Percentiles rank a stretch among this genome's conserved stretches.
Conservation (phyloP, 2,888 invertebrate species). For the Nemotelus nigrinus region DNA sequence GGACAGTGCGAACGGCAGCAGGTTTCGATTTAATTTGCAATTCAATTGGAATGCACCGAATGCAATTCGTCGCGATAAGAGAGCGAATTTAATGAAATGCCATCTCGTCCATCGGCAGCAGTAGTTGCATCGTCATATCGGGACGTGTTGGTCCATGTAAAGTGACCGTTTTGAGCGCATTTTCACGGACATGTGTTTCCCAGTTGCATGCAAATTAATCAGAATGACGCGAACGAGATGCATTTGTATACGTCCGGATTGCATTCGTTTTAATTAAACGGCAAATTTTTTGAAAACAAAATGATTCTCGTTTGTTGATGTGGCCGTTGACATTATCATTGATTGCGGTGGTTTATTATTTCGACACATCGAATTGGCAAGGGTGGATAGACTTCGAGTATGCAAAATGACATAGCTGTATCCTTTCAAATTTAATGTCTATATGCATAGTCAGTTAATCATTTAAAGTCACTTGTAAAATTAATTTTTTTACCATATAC, state of each 20-base stretch:
- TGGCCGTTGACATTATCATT: conserved; percentile 23
- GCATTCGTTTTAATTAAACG: conserved; percentile 46
- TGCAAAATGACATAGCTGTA: too few species aligned
- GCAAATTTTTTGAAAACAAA: conserved; percentile 27
- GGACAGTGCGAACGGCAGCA: conserved; percentile 11
- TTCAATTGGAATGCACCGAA: conserved; percentile 50
- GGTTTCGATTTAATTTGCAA: conserved; percentile 49
- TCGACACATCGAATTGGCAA: neutral
- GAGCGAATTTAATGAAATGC: conserved; percentile 48
- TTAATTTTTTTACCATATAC: too few species aligned
- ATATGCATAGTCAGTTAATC: too few species aligned
- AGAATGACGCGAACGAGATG: conserved; percentile 16
- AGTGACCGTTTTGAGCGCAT: conserved; percentile 2
- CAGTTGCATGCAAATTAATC: conserved; percentile 48
- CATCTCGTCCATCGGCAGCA: conserved; percentile 5
- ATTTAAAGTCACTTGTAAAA: too few species aligned
- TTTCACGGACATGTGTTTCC: neutral
- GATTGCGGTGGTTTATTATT: conserved; percentile 6
- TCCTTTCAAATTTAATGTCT: too few species aligned
- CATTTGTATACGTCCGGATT: neutral
- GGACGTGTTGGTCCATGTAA: neutral
- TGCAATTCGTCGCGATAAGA: conserved; percentile 47
- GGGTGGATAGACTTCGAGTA: too few species aligned
- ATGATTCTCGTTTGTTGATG: conserved; percentile 7
- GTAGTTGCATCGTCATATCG: neutral